Evolutionary conservation across 30 jellyfish, hydroid and myxozoan genomes (phyloP), one percentile per base, ranked within the genome.

Genomic region (Sanderia malayensis): DNA sequence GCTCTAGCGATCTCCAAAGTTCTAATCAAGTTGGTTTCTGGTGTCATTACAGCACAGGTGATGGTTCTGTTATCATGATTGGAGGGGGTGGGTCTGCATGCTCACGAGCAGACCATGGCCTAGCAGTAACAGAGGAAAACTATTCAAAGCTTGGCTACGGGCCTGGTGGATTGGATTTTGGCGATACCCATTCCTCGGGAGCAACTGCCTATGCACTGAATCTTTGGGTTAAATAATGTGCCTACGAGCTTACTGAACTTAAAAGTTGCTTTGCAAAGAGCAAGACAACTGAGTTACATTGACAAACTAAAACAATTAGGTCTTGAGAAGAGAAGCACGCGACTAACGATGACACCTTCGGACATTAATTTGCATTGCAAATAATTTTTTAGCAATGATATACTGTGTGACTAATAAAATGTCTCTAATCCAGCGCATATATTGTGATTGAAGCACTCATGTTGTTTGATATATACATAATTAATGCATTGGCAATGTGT

Each of bases 1-100:
- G 52, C 13, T 4, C 10, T 37, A 37, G 52, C 13, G 52, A 37
- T 37, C 13, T 49, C 11, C 64, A 49, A 19, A 24, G 25, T 4
- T 49, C 64, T 2, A 49, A 49, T 49, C 8, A 49, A 49, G 24
- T 49, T 4, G 46, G 74, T 4, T 28, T 27, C 55, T 27, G 46
- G 74, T 61, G 74, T 61, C 58, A 27, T 29, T 68, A 68, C 33
- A 17, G 57, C 57, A 44, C 29, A 17, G 80, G 80, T 6, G 80
- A 68, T 68, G 80, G 69, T 2, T 7, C 80, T 0, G 80, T 68
- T 2, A 68, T 68, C 0, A 68, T 68, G 80, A 68, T 68, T 2
- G 80, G 80, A 20, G 80, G 80, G 44, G 80, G 80, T 19, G 80
- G 80, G 18, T 17, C 45, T 8, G 34, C 49, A 2, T 68, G 80